phyloP scores from a whole-genome alignment of 2,113 vertebrate genomes.

The Anarhynchus alexandrinus region DNA sequence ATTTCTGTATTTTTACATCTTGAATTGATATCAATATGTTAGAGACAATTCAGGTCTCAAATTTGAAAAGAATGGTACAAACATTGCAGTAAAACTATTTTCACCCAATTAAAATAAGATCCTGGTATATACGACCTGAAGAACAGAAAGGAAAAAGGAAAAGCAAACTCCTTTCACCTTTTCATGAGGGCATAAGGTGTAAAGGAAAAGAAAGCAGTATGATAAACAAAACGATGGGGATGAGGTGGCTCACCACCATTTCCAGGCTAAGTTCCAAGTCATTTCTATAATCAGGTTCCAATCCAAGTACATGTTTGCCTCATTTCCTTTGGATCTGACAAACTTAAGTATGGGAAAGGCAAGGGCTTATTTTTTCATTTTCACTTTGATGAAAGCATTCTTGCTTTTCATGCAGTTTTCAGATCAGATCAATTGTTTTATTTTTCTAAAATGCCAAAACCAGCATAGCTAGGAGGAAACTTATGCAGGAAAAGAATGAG shows the following conservation, averaged over 20 bases:
- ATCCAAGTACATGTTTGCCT: slow-evolving; percentile 42
- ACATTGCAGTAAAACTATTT: not conserved
- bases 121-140: not conserved
- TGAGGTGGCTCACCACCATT: not conserved
- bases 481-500: slow-evolving; percentile 16
- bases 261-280: slow-evolving; percentile 54
- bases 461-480: slow-evolving; percentile 28
- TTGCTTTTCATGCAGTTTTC: slow-evolving; percentile 60
- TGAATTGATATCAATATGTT: not conserved
- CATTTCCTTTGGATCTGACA: slow-evolving; percentile 63
- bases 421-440: slow-evolving; percentile 65
- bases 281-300: slow-evolving; percentile 56
- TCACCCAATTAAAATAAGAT: slow-evolving; percentile 5
- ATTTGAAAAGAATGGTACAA: not conserved
- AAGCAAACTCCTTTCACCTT: not conserved
- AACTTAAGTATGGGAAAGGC: slow-evolving; percentile 54
- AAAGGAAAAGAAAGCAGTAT: not conserved
- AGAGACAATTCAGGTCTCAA: not conserved
- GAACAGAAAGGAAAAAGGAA: not conserved
- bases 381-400: slow-evolving; percentile 58
- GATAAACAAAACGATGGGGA: slow-evolving; percentile 2
- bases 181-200: not conserved
- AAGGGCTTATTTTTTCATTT: slow-evolving; percentile 62
- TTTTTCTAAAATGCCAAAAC: slow-evolving; percentile 60
- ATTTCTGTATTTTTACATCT: not conserved